phyloP scores from a whole-genome alignment of 2,888 invertebrate species.

The Mongoloraphidia duomilia region DNA sequence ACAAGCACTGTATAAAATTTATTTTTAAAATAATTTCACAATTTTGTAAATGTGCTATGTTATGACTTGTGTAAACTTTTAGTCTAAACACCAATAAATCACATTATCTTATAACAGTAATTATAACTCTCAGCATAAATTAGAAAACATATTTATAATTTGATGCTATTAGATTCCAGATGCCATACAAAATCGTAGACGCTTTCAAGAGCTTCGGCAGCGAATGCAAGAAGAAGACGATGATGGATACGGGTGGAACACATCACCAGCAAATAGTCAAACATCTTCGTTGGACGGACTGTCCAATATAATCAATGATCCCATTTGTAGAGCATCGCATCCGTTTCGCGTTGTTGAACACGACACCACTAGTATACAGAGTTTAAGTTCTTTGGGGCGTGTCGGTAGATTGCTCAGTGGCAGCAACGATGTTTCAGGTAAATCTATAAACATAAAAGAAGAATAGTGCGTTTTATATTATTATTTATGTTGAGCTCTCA shows the following conservation, averaged over 20 bases:
- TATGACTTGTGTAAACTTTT: too few relatives aligned
- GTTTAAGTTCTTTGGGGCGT: constrained; percentile 75
- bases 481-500: too few relatives aligned
- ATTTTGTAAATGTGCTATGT: too few relatives aligned
- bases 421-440: constrained; percentile 44
- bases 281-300: constrained; percentile 65
- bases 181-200: constrained; percentile 32
- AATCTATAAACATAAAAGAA: constrained; percentile 10
- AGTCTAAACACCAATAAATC: too few relatives aligned
- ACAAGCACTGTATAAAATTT: too few relatives aligned
- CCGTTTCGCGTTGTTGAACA: constrained; percentile 79
- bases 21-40: too few relatives aligned
- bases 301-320: constrained; percentile 23
- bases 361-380: constrained; percentile 75
- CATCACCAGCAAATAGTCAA: constrained; percentile 62
- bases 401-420: constrained; percentile 68
- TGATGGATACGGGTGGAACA: constrained; percentile 44
- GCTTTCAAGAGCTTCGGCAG: constrained; percentile 72
- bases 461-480: too few relatives aligned
- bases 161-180: too few relatives aligned
- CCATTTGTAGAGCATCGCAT: constrained; percentile 41
- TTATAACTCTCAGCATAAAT: too few relatives aligned
- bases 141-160: too few relatives aligned
- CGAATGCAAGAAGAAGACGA: constrained; percentile 82
- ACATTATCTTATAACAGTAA: too few relatives aligned